Evolutionary conservation across 2,888 invertebrate genomes (phyloP), one percentile per base, ranked within the genome.

Genomic region (Nephrotoma guestfalica): DNA sequence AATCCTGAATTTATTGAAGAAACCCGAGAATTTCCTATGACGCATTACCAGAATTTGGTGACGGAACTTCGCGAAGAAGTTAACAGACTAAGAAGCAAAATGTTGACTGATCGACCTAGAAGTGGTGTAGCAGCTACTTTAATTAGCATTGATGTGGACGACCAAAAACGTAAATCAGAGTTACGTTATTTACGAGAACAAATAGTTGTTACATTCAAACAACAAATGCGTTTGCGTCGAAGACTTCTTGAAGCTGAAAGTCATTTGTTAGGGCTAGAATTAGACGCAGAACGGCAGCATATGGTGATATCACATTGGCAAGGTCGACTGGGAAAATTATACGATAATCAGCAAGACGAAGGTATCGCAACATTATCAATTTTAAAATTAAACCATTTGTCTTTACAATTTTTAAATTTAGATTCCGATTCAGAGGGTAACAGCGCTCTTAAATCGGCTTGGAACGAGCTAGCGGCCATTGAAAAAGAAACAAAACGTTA

Each of bases 231-330:
- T 88, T 92, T 98, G 47, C 93, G 98, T 88, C 93, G 96, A 45
- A 95, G 96, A 86, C 92, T 99, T 41, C 96, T 98, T 94, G 97
- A 98, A 90, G 93, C 98, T 11, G 98, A 98, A 91, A 97, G 97
- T 88, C 96, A 97, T 89, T 92, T 98, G 86, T 91, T 98, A 88
- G 97, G 97, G 1, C 92, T 98, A 85, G 97, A 96, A 47, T 93
- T 98, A 89, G 98, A 98, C 89, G 96, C 97, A 0, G 97, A 97
- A 90, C 93, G 97, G 83, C 97, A 98, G 89, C 96, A 97, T 89
- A 94, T 97, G 87, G 94, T 97, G 85, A 96, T 98, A 85, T 92
- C 92, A 1, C 97, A 97, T 91, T 98, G 96, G 96, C 96, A 96
- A 90, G 96, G 96, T 13, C 93, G 95, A 86, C 96, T 96, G 90